Evolutionary conservation across 2,888 invertebrate genomes (phyloP).

Genomic region (Pristionchus mayeri): DNA sequence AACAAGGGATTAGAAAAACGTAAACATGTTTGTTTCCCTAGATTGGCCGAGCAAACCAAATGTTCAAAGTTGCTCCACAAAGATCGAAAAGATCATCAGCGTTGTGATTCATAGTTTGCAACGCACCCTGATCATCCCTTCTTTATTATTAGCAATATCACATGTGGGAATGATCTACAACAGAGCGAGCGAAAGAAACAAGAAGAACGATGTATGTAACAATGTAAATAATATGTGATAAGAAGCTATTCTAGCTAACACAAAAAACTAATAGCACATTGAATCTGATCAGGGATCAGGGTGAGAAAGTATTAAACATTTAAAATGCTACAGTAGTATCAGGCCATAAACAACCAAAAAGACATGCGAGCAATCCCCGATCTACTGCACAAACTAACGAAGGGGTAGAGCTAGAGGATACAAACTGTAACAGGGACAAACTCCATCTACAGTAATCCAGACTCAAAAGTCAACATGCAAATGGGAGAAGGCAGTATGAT

Average conservation of each 20-base stretch:
- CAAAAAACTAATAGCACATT: slow-evolving; percentile 4
- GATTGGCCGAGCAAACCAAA: too few species aligned
- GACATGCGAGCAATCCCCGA: slow-evolving; percentile 4
- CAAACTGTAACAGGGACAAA: background rate
- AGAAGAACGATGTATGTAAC: too few species aligned
- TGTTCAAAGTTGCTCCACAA: too few species aligned
- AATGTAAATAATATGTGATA: background rate
- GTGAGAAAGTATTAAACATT: background rate
- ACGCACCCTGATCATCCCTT: background rate
- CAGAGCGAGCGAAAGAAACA: background rate
- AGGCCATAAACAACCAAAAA: background rate
- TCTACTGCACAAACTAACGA: background rate
- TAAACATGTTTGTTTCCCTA: too few species aligned
- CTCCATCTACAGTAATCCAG: background rate
- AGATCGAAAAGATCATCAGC: too few species aligned
- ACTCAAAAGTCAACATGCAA: background rate
- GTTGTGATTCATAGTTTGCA: too few species aligned
- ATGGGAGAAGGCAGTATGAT: background rate
- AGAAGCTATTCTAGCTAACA: background rate
- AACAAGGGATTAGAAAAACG: too few species aligned
- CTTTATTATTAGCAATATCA: slow-evolving; percentile 5
- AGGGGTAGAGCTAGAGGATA: background rate
- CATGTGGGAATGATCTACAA: background rate
- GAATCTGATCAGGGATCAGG: background rate
- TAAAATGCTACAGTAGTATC: background rate